Base-by-base conservation (phyloP, 2,888 invertebrate genomes). In the Calameuta idolon region DNA sequence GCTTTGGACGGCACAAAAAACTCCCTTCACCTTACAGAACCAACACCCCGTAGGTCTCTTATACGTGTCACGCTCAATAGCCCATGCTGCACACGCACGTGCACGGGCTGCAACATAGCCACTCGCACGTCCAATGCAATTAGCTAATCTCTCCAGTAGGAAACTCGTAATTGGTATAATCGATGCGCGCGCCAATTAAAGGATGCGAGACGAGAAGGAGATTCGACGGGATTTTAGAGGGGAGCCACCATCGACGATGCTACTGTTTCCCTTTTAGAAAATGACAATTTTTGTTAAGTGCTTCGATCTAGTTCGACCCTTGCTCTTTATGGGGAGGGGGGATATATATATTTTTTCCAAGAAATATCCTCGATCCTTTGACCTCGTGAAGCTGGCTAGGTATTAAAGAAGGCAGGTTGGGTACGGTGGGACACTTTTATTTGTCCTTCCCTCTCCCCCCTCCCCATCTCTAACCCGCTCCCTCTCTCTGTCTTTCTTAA, bases 121-220 rank as follows among this genome's bases (percentile, higher is more conserved):
- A 69, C 69, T 68, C 80, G 78, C 76, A 76, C 76, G 73, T 74
- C 78, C 74, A 76, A 83, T 79, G 87, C 88, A 89, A 89, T 89
- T 88, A 87, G 88, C 89, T 87, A 88, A 89, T 89, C 87, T 88
- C 86, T 83, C 84, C 85, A 84, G 85, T 84, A 85, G 87, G 84
- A 88, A 86, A 87, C 89, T 55, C 87, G 87, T 89, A 89, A 89
- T 89, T 88, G 87, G 85, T 86, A 88, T 88, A 89, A 89, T 89
- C 89, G 89, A 88, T 87, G 88, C 88, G 85, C 85, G 2, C 71
- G 31, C 71, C 87, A 89, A 89, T 89, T 88, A 87, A 85, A 83
- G 84, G 79, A 85, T 84, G 84, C 82, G 84, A 86, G 86, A 85
- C 84, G 89, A 89, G 88, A 89, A 88, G 87, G 88, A 89, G 88